phyloP scores from a whole-genome alignment of 2,888 invertebrate genomes.

The Chloroclysta siterata region DNA sequence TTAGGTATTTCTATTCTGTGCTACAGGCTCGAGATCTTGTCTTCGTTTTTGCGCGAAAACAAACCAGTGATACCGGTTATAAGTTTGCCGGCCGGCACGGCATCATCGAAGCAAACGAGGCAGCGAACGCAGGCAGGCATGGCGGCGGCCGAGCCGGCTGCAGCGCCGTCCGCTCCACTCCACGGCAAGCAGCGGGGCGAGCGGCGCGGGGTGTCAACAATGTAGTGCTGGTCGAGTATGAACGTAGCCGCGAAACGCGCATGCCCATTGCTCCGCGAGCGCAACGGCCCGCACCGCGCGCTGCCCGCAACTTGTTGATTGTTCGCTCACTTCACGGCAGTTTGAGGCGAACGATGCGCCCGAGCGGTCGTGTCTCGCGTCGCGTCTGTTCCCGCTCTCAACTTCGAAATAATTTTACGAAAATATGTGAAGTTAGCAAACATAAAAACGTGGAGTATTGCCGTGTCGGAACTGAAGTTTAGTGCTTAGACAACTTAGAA shows the following conservation, averaged over 20 bases:
- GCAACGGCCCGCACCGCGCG: conserved; percentile 70
- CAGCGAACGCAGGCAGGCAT: conserved; percentile 1
- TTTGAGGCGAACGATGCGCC: conserved; percentile 78
- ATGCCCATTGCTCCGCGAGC: conserved; percentile 61
- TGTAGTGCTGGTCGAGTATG: conserved; percentile 65
- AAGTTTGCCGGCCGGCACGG: conserved; percentile 57
- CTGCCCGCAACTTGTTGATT: conserved; percentile 81
- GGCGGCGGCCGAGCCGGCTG: conserved; percentile 24
- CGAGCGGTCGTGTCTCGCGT: conserved; percentile 70
- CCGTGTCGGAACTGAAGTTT: conserved; percentile 58
- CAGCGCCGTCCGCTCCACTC: no score
- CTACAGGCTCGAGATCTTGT: conserved; percentile 56
- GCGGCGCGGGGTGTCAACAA: conserved; percentile 58
- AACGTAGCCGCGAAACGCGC: conserved; percentile 75
- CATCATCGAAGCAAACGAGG: neutral
- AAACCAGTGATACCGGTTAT: conserved; percentile 74
- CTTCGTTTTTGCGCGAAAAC: conserved; percentile 80
- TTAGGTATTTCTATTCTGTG: neutral
- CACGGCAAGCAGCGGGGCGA: conserved; percentile 27
- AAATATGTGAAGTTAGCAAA: conserved; percentile 81
- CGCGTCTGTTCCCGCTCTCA: conserved; percentile 65
- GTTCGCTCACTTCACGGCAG: conserved; percentile 80
- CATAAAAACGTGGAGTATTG: conserved; percentile 65
- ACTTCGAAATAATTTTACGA: conserved; percentile 82
- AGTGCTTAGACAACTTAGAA: conserved; percentile 66